Evolutionary conservation across 2,797 vertebrate species (phyloP).

Genomic region (Myoxocephalus aenaeus): DNA sequence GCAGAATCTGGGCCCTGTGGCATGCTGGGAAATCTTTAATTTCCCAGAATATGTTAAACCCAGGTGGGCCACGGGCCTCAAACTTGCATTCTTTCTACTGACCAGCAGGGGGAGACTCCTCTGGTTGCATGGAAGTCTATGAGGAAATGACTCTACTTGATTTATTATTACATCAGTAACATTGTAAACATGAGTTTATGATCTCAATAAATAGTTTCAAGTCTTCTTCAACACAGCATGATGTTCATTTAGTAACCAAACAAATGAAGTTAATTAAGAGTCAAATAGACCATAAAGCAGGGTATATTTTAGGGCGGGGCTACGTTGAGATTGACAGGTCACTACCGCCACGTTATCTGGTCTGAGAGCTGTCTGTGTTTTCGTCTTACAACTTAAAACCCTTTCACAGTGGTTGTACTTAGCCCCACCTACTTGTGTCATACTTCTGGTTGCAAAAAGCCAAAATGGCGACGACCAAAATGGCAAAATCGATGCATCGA

Average conservation of each 20-base stretch:
- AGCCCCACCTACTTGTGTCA: neutral
- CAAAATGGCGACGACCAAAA: neutral
- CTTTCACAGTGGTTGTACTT: neutral
- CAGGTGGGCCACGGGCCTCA: neutral
- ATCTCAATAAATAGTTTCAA: too few relatives aligned
- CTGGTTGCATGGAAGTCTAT: neutral
- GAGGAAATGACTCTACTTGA: neutral
- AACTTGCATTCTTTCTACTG: neutral
- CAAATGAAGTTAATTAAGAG: too few relatives aligned
- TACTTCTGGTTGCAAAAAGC: neutral
- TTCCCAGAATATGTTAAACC: neutral
- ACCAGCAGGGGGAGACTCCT: neutral
- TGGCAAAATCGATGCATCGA: neutral
- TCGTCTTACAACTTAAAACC: neutral
- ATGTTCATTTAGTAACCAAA: too few relatives aligned
- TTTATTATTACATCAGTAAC: neutral
- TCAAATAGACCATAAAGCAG: neutral
- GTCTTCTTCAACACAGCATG: too few relatives aligned
- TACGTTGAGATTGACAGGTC: neutral
- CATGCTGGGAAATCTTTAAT: conserved; percentile 15
- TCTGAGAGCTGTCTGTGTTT: neutral
- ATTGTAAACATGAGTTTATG: too few relatives aligned
- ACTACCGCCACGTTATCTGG: too few relatives aligned
- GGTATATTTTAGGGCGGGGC: neutral
- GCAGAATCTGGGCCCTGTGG: neutral